phyloP scores from a whole-genome alignment of 2,888 invertebrate genomes.

The Ectemnius continuus region DNA sequence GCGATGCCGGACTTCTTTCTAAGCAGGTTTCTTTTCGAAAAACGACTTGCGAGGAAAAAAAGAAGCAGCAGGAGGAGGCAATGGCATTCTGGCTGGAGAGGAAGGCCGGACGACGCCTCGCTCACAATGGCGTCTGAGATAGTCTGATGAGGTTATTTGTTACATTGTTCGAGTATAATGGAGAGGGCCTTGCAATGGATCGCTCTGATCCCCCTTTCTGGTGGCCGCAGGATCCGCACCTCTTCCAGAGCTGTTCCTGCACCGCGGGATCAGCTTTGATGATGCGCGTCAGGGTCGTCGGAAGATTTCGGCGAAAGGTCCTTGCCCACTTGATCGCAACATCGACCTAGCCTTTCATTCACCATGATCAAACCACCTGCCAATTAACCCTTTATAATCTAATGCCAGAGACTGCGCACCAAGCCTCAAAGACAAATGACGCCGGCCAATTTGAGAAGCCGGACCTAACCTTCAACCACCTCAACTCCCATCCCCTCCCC shows the following conservation, averaged over 20 bases:
- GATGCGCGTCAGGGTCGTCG: slow-evolving; percentile 50
- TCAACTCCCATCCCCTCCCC: too few species aligned
- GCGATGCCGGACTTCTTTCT: slow-evolving; percentile 24
- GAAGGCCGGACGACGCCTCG: slow-evolving; percentile 53
- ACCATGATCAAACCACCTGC: slow-evolving; percentile 3
- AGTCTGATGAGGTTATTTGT: slow-evolving; percentile 72
- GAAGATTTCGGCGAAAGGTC: slow-evolving; percentile 30
- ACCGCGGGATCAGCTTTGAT: slow-evolving; percentile 48
- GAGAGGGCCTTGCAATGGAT: slow-evolving; percentile 60
- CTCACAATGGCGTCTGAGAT: slow-evolving; percentile 66
- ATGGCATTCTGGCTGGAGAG: slow-evolving; percentile 53
- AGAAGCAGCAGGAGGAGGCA: slow-evolving; percentile 26
- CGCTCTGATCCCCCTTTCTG: slow-evolving; percentile 54
- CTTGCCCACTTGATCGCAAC: slow-evolving; percentile 9
- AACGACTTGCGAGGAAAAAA: slow-evolving; percentile 29
- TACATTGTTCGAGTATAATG: slow-evolving; percentile 70
- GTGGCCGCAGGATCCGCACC: slow-evolving; percentile 42
- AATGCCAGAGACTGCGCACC: too few species aligned
- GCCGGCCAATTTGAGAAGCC: too few species aligned
- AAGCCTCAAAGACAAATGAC: too few species aligned
- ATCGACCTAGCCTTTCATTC: neutral
- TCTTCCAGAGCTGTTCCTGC: slow-evolving; percentile 13
- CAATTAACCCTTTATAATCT: neutral
- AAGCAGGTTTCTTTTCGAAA: slow-evolving; percentile 38
- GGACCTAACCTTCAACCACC: too few species aligned